Evolutionary conservation across 2,113 vertebrate genomes (phyloP).

Genomic region (Eretmochelys imbricata): DNA sequence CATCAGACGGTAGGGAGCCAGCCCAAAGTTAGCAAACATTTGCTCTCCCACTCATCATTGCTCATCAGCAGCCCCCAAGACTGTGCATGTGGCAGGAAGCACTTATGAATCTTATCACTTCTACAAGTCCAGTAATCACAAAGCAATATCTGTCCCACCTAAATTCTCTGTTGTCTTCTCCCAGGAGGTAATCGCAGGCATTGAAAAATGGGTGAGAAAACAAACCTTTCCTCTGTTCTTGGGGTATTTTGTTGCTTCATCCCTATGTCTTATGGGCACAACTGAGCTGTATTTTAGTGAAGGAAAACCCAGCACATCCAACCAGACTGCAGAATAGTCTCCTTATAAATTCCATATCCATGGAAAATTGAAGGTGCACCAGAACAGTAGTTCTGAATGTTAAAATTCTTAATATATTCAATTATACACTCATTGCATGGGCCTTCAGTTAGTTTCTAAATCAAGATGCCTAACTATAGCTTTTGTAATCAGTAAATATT

Average conservation of each 20-base stretch:
- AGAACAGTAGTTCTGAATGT: neutral
- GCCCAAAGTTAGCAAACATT: constrained; percentile 45
- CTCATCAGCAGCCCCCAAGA: constrained; percentile 64
- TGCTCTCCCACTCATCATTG: constrained; percentile 41
- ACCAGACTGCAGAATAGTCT: accelerated
- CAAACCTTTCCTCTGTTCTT: neutral
- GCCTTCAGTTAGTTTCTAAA: neutral
- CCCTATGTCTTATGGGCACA: neutral
- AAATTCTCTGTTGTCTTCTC: neutral
- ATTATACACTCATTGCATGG: neutral
- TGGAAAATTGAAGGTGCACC: neutral
- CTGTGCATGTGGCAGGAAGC: constrained; percentile 49
- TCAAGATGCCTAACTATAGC: neutral
- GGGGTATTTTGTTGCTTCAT: neutral
- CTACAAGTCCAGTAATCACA: constrained; percentile 4
- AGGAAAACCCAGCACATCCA: neutral
- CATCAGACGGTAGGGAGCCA: constrained; percentile 37
- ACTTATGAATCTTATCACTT: neutral
- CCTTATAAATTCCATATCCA: neutral
- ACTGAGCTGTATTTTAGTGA: neutral
- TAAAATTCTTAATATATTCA: neutral
- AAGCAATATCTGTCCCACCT: neutral
- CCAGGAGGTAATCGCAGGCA: neutral
- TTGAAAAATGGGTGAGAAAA: neutral
- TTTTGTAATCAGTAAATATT: no score